Percentiles rank a stretch among this genome's conserved stretches.
phyloP scores from a whole-genome alignment of 2,888 invertebrate genomes.

The Noctua comes region DNA sequence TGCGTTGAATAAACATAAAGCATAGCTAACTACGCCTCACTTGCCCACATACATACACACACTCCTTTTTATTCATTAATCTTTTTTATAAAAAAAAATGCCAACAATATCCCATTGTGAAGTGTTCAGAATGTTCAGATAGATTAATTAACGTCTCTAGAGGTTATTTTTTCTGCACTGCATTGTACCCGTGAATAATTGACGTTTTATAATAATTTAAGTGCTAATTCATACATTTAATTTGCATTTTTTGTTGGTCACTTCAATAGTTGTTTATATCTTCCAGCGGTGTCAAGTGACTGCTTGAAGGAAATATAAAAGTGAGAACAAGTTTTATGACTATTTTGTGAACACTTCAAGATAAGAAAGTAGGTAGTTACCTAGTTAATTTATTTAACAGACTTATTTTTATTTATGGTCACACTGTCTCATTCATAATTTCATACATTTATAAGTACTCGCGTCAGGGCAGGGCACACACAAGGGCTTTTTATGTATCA shows the following conservation, averaged over 20 bases:
- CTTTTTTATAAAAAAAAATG: constrained; percentile 69
- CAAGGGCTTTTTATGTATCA: constrained; percentile 6
- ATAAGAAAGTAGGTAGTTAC: constrained; percentile 19
- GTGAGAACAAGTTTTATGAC: constrained; percentile 20
- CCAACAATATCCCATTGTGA: constrained; percentile 74
- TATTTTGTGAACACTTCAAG: constrained; percentile 27
- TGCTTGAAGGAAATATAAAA: constrained; percentile 12
- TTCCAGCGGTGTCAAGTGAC: constrained; percentile 10
- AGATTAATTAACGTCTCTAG: constrained; percentile 68
- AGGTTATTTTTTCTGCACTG: constrained; percentile 59
- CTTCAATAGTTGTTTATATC: constrained; percentile 15
- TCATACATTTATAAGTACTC: not conserved
- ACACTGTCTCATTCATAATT: constrained; percentile 10
- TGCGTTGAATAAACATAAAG: constrained; percentile 71
- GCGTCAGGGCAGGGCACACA: constrained; percentile 1
- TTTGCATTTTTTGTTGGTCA: constrained; percentile 47
- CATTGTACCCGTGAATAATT: constrained; percentile 55
- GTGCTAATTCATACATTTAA: constrained; percentile 48
- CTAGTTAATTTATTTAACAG: not conserved
- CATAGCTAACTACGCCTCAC: constrained; percentile 60
- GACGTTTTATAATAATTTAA: constrained; percentile 44
- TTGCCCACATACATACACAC: constrained; percentile 54
- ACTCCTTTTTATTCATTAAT: constrained; percentile 68
- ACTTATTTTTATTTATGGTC: constrained; percentile 10
- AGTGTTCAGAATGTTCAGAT: constrained; percentile 65